Percentiles rank a stretch among this genome's conserved stretches.
Conservation (phyloP, 2,797 vertebrate genomes). For the Oreochromis grahami region DNA sequence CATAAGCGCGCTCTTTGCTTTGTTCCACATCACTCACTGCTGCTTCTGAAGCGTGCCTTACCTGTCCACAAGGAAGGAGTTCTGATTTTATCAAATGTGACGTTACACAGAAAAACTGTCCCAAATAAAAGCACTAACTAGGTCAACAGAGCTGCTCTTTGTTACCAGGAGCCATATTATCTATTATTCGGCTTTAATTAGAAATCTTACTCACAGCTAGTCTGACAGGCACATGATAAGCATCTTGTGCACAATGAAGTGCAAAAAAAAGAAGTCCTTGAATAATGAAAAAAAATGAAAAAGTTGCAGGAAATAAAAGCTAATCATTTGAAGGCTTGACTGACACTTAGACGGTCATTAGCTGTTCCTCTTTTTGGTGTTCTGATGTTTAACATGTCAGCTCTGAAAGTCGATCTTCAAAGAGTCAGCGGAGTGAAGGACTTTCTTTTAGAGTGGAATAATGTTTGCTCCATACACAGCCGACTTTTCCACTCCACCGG, state of each 20-base stretch:
- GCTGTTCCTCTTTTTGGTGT: conserved; percentile 6
- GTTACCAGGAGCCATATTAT: conserved; percentile 3
- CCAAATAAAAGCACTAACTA: conserved; percentile 20
- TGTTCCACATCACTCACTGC: neutral
- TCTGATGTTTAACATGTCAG: conserved; percentile 30
- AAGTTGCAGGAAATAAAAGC: neutral
- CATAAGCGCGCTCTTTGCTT: neutral
- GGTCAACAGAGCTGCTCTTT: conserved; percentile 19
- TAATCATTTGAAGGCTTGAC: neutral
- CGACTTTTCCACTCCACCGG: conserved; percentile 58
- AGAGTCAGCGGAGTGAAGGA: conserved; percentile 51
- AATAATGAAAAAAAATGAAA: neutral
- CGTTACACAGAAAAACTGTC: conserved; percentile 1
- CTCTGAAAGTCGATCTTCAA: conserved; percentile 35
- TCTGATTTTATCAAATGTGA: conserved; percentile 6
- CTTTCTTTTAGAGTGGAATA: conserved; percentile 35
- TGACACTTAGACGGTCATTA: conserved; percentile 44
- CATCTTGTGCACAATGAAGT: conserved; percentile 11
- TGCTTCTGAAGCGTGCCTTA: neutral
- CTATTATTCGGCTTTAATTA: conserved; percentile 27
- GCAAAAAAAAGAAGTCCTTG: neutral
- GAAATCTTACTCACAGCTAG: conserved; percentile 1
- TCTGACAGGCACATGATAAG: conserved; percentile 28
- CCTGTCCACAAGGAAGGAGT: neutral
- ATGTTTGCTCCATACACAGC: conserved; percentile 20